phyloP scores from a whole-genome alignment of 53 echinoderm and acorn worm genomes.

The Arbacia lixula region DNA sequence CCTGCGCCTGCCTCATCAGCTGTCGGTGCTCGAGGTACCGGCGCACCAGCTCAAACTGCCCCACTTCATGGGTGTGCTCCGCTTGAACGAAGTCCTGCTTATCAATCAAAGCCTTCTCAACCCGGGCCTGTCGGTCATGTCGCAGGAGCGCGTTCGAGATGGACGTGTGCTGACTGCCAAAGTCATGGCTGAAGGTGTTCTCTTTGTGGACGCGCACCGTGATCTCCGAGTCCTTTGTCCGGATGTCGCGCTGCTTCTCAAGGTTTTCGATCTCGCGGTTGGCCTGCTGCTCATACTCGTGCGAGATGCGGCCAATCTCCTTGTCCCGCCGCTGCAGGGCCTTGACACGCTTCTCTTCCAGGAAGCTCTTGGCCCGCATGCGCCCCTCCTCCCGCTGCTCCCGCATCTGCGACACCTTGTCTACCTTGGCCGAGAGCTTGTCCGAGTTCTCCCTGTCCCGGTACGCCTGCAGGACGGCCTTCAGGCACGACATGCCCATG shows the following conservation, averaged over 20 bases:
- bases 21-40: slow-evolving; percentile 91
- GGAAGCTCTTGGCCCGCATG: slow-evolving; percentile 67
- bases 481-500: slow-evolving; percentile 94
- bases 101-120: slow-evolving; percentile 43
- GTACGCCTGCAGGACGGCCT: slow-evolving; percentile 95
- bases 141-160: slow-evolving; percentile 91
- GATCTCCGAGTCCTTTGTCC: slow-evolving; percentile 61
- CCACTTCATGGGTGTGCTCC: slow-evolving; percentile 64
- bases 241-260: slow-evolving; percentile 58
- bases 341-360: slow-evolving; percentile 83
- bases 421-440: slow-evolving; percentile 50
- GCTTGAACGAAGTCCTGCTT: slow-evolving; percentile 52
- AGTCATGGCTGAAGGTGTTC: slow-evolving; percentile 72
- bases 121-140: slow-evolving; percentile 79
- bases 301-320: slow-evolving; percentile 63
- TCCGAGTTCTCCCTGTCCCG: slow-evolving; percentile 82
- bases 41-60: slow-evolving; percentile 76
- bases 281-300: slow-evolving; percentile 66
- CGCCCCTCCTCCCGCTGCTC: slow-evolving; percentile 75
- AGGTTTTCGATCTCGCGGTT: slow-evolving; percentile 54
- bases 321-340: slow-evolving; percentile 74
- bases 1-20: slow-evolving; percentile 95
- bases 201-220: slow-evolving; percentile 53
- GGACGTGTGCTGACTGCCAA: slow-evolving; percentile 92
- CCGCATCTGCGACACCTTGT: slow-evolving; percentile 71